A percentile compares a stretch with the other conserved stretches of the same genome.
Evolutionary conservation across 2,797 vertebrate genomes (phyloP).

Genomic region (Gymnoscopelus braueri): DNA sequence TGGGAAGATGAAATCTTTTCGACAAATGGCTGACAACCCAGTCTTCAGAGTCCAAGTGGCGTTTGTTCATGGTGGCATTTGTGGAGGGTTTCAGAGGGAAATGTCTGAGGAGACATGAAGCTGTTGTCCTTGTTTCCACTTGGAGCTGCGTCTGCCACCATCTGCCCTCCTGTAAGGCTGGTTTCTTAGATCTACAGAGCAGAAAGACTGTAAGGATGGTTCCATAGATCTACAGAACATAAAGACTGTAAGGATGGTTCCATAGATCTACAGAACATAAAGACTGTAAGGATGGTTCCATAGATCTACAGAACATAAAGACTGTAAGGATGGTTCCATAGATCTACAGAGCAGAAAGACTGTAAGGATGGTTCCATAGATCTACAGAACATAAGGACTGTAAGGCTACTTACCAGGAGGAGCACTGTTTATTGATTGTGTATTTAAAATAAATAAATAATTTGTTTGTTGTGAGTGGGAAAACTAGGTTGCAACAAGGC

Average conservation of each 20-base stretch:
- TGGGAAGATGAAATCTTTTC: background rate
- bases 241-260: background rate
- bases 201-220: background rate
- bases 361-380: slow-evolving; percentile 58
- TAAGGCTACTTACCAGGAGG: background rate
- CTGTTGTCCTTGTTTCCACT: slow-evolving; percentile 82
- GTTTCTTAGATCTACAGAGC: slow-evolving; percentile 86
- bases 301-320: slow-evolving; percentile 77
- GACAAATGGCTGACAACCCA: background rate
- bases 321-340: slow-evolving; percentile 93
- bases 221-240: slow-evolving; percentile 79
- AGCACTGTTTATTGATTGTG: background rate
- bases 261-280: slow-evolving; percentile 79
- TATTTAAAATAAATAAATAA: too few relatives aligned
- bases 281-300: slow-evolving; percentile 20
- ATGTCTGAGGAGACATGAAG: slow-evolving; percentile 89
- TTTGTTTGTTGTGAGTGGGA: too few relatives aligned
- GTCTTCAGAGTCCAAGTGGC: slow-evolving; percentile 6
- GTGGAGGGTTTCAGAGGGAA: slow-evolving; percentile 76
- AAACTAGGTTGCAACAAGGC: too few relatives aligned
- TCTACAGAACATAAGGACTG: slow-evolving; percentile 68
- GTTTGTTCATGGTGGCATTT: background rate
- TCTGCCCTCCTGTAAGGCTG: slow-evolving; percentile 92
- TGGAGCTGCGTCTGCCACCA: slow-evolving; percentile 84
- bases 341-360: slow-evolving; percentile 71